These are phyloP conservation scores for Phrixothrix hirtus DNA, from an alignment of 2,888 invertebrate species.

Conservation along the genomic window DNA sequence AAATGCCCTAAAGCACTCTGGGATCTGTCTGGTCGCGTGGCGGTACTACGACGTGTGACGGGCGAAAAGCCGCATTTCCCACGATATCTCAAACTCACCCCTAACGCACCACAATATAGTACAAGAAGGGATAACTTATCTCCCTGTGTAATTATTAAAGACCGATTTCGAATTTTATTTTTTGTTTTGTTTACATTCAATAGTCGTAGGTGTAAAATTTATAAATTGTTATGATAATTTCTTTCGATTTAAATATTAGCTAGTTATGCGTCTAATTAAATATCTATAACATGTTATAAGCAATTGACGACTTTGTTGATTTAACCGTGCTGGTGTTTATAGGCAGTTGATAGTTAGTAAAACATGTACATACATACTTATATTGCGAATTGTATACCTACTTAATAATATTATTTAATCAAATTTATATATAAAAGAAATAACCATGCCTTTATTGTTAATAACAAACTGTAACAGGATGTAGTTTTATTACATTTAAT, in stretches of 20 bases:
- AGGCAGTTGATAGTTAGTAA: neutral
- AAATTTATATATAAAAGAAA: neutral
- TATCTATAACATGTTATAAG: too few species aligned
- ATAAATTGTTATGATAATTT: too few species aligned
- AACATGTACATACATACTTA: neutral
- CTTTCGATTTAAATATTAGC: too few species aligned
- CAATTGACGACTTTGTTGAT: neutral
- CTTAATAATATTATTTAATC: neutral
- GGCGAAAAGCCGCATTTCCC: constrained; percentile 36
- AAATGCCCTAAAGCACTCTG: constrained; percentile 14
- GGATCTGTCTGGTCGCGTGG: constrained; percentile 40
- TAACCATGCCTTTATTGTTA: neutral
- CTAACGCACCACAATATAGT: constrained; percentile 25
- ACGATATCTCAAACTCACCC: constrained; percentile 36
- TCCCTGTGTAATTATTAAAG: constrained; percentile 18
- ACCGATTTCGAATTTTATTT: constrained; percentile 13
- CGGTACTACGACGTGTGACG: constrained; percentile 39
- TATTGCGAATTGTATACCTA: neutral
- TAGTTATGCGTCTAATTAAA: too few species aligned
- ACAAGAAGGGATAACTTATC: constrained; percentile 25
- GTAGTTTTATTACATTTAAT: too few species aligned
- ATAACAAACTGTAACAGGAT: too few species aligned
- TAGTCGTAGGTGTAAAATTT: too few species aligned
- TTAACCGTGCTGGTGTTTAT: neutral
- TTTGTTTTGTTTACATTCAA: constrained; percentile 1